Conservation (phyloP, 2,888 invertebrate genomes). For the Oscheius sp. region DNA sequence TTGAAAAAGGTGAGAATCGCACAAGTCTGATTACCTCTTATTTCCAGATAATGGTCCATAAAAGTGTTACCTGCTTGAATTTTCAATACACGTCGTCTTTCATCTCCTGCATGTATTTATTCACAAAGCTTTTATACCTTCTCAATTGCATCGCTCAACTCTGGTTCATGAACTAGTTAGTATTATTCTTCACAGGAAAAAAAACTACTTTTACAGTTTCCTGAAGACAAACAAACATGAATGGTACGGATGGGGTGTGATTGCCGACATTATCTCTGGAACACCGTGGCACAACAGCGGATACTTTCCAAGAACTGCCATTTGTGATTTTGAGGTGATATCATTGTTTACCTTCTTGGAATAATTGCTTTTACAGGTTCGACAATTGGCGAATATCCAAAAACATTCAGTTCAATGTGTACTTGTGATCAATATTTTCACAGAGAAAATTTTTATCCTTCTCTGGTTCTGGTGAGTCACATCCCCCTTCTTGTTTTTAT, state of each 20-base stretch:
- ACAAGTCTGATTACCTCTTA: not conserved
- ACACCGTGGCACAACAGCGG: constrained; percentile 69
- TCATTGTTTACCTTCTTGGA: not conserved
- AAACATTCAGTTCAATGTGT: constrained; percentile 73
- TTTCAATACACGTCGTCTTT: constrained; percentile 68
- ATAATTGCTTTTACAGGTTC: constrained; percentile 51
- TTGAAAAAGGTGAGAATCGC: constrained; percentile 43
- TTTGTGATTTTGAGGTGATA: constrained; percentile 70
- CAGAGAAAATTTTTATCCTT: constrained; percentile 72
- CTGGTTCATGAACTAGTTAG: constrained; percentile 67
- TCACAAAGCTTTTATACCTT: constrained; percentile 66
- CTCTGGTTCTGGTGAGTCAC: constrained; percentile 67
- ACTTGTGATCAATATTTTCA: constrained; percentile 73
- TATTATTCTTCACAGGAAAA: not conserved
- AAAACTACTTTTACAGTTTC: constrained; percentile 50
- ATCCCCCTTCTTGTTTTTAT: too few relatives aligned
- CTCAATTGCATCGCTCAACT: constrained; percentile 66
- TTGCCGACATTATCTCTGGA: constrained; percentile 66
- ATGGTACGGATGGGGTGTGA: constrained; percentile 71
- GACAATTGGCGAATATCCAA: constrained; percentile 72
- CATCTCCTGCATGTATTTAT: constrained; percentile 66
- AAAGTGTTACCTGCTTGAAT: constrained; percentile 64
- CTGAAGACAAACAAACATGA: constrained; percentile 65
- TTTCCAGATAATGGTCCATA: constrained; percentile 60
- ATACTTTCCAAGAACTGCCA: constrained; percentile 64